A percentile compares a stretch with the other conserved stretches of the same genome.
These are phyloP conservation scores for Portunus trituberculatus DNA, from an alignment of 1,140 invertebrate species.

Conservation along the genomic window DNA sequence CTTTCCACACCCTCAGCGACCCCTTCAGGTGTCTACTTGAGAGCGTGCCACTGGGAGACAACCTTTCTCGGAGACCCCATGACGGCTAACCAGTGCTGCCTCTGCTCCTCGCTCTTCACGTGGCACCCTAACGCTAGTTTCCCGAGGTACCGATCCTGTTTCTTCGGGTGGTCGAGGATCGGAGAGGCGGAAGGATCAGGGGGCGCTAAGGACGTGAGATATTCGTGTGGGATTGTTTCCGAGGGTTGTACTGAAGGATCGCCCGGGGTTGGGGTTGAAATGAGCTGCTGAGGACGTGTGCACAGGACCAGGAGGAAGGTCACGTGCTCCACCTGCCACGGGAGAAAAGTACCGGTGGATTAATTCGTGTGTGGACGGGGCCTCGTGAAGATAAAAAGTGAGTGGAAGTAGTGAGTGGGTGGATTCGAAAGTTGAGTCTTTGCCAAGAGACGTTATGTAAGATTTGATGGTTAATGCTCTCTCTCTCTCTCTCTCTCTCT, in stretches of 20 bases:
- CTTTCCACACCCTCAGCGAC: not conserved
- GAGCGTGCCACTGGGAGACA: slow-evolving; percentile 84
- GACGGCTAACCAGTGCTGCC: slow-evolving; percentile 84
- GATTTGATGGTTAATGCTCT: too few relatives aligned
- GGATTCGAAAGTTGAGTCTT: too few relatives aligned
- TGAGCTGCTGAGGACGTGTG: slow-evolving; percentile 77
- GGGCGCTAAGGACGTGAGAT: not conserved
- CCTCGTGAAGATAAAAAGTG: too few relatives aligned
- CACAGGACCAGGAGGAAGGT: slow-evolving; percentile 82
- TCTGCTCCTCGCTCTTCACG: slow-evolving; percentile 81
- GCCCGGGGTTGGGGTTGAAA: slow-evolving; percentile 78
- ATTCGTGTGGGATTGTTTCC: slow-evolving; percentile 69
- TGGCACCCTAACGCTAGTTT: slow-evolving; percentile 82
- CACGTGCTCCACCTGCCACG: slow-evolving; percentile 79
- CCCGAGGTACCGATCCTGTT: slow-evolving; percentile 79
- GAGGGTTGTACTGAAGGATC: slow-evolving; percentile 71
- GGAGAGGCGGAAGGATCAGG: slow-evolving; percentile 31
- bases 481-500: too few relatives aligned
- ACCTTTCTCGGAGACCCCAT: slow-evolving; percentile 84
- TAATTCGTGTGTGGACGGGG: too few relatives aligned
- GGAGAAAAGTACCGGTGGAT: not conserved
- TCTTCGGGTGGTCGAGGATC: slow-evolving; percentile 57
- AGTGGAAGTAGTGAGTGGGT: too few relatives aligned
- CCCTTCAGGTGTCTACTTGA: slow-evolving; percentile 79
- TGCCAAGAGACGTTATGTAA: too few relatives aligned